Evolutionary conservation across 1,140 invertebrate species (phyloP).

Genomic region (Heterodera carotae): DNA sequence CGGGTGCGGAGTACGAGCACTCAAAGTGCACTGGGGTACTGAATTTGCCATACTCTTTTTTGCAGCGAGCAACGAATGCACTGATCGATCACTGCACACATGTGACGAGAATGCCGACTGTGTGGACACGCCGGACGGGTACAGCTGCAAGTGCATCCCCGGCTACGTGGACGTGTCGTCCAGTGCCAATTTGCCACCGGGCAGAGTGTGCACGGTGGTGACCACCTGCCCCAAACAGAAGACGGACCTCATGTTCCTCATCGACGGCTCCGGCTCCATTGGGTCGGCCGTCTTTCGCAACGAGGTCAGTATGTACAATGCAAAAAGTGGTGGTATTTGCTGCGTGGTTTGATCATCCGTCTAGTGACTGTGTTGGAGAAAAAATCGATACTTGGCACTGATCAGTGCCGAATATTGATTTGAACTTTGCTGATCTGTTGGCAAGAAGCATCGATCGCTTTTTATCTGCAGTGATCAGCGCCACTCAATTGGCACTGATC

Average conservation of each 20-base stretch:
- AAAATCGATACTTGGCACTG: no score
- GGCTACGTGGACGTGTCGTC: constrained; percentile 66
- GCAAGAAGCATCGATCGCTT: no score
- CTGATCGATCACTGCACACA: constrained; percentile 54
- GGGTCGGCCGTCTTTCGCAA: constrained; percentile 65
- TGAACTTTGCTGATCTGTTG: no score
- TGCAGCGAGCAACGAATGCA: constrained; percentile 65
- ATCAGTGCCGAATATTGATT: no score
- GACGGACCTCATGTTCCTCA: constrained; percentile 60
- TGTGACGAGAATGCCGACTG: constrained; percentile 67
- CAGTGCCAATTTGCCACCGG: constrained; percentile 61
- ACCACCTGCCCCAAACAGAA: constrained; percentile 61
- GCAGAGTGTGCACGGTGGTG: constrained; percentile 63
- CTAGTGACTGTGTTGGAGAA: no score
- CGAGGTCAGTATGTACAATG: constrained; percentile 40
- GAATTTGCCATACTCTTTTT: no score
- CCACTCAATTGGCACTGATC: no score
- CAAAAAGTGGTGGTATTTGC: constrained; percentile 18
- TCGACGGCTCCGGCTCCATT: constrained; percentile 64
- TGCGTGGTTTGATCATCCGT: no score
- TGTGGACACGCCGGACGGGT: constrained; percentile 65
- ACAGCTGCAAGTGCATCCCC: constrained; percentile 65
- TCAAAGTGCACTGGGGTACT: no score
- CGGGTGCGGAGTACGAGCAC: no score
- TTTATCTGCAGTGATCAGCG: no score